These are phyloP conservation scores for Euphydryas editha DNA, from an alignment of 2,888 invertebrate species.

Conservation along the genomic window DNA sequence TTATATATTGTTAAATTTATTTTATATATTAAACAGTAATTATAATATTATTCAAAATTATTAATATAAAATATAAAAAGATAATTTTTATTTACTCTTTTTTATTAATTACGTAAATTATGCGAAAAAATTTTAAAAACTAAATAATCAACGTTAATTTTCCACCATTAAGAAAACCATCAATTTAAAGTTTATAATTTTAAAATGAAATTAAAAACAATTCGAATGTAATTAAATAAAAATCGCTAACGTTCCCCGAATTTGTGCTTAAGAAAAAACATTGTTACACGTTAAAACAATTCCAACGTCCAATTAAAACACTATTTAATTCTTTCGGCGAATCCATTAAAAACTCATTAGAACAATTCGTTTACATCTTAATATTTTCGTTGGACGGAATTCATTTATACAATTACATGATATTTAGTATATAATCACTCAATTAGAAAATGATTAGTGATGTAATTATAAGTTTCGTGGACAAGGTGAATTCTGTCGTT, in stretches of 20 bases:
- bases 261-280: conserved; percentile 6
- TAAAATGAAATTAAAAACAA: conserved; percentile 3
- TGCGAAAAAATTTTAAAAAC: not conserved
- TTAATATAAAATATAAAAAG: too few relatives aligned
- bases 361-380: conserved; percentile 44
- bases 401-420: conserved; percentile 28
- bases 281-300: conserved; percentile 10
- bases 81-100: too few relatives aligned
- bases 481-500: not conserved
- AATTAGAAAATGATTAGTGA: conserved; percentile 27
- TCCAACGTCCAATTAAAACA: conserved; percentile 35
- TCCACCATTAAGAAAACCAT: not conserved
- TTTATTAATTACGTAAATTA: too few relatives aligned
- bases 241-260: not conserved
- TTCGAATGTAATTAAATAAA: conserved; percentile 8
- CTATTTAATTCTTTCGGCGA: conserved; percentile 42
- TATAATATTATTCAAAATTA: too few relatives aligned
- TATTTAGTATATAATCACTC: conserved; percentile 24
- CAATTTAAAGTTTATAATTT: not conserved
- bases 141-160: not conserved
- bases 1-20: too few relatives aligned
- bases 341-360: conserved; percentile 49
- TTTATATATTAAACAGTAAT: too few relatives aligned
- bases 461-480: not conserved
- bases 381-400: conserved; percentile 37